These are phyloP conservation scores for Pocillopora meandrina DNA, from an alignment of 92 coral and sea anemone genomes.

Conservation along the genomic window DNA sequence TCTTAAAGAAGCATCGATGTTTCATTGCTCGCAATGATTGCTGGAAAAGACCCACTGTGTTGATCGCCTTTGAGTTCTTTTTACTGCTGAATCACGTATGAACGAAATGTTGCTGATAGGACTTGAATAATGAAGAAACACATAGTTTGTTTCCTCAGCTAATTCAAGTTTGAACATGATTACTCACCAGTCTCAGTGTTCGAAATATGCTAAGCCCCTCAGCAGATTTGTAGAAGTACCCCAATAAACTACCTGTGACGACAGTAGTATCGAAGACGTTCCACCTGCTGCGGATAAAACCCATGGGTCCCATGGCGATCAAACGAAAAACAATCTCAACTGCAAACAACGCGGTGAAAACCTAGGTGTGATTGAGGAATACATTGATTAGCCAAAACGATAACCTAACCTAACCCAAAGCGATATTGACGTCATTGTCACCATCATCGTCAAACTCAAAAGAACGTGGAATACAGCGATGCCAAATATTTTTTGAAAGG, in stretches of 20 bases:
- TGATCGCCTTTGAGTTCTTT: neutral
- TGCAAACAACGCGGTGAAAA: slow-evolving; percentile 70
- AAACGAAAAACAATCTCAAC: slow-evolving; percentile 71
- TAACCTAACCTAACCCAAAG: neutral
- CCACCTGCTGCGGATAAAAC: slow-evolving; percentile 79
- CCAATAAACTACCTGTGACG: slow-evolving; percentile 71
- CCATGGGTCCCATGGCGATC: slow-evolving; percentile 61
- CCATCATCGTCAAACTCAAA: too few species aligned
- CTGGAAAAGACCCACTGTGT: too few species aligned
- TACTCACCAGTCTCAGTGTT: slow-evolving; percentile 79
- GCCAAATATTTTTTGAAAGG: too few species aligned
- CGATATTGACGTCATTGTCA: too few species aligned
- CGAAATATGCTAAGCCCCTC: slow-evolving; percentile 84
- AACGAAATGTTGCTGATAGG: neutral
- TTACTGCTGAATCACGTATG: neutral
- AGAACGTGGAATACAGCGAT: too few species aligned
- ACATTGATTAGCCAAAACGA: neutral
- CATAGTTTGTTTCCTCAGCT: neutral
- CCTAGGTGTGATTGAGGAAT: slow-evolving; percentile 31
- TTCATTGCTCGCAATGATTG: too few species aligned
- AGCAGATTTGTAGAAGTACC: slow-evolving; percentile 66
- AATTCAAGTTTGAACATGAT: neutral
- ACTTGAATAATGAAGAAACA: neutral
- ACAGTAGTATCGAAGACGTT: slow-evolving; percentile 78
- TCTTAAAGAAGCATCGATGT: too few species aligned